A percentile compares a stretch with the other conserved stretches of the same genome.
These are phyloP conservation scores for Synaphobranchus kaupii DNA, from an alignment of 2,797 vertebrate genomes.

Conservation along the genomic window DNA sequence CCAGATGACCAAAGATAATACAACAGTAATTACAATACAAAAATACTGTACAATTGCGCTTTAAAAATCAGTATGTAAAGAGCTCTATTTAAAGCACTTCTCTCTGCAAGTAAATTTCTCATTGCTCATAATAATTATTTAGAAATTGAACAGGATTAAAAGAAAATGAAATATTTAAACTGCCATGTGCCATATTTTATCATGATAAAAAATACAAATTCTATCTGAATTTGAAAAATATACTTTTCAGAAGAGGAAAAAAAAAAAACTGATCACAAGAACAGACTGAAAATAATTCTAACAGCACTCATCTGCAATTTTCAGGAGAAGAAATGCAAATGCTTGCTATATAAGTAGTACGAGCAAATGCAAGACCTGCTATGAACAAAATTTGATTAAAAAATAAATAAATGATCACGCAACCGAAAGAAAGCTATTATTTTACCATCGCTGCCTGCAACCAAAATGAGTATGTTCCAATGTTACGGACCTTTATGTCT, in stretches of 20 bases:
- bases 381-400: conserved; percentile 37
- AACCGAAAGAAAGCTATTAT: conserved; percentile 39
- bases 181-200: conserved; percentile 21
- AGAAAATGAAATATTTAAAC: conserved; percentile 29
- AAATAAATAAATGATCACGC: conserved; percentile 54
- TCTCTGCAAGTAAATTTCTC: conserved; percentile 40
- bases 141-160: conserved; percentile 47
- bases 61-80: conserved; percentile 54
- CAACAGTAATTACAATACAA: conserved; percentile 69
- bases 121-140: conserved; percentile 33
- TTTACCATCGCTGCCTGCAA: conserved; percentile 19
- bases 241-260: conserved; percentile 33
- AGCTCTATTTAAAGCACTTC: conserved; percentile 55
- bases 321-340: conserved; percentile 20
- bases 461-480: conserved; percentile 24
- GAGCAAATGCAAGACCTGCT: conserved; percentile 14
- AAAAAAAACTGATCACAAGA: not conserved
- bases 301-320: conserved; percentile 31
- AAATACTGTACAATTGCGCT: conserved; percentile 78
- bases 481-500: conserved; percentile 16
- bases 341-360: conserved; percentile 21
- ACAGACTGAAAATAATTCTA: conserved; percentile 41
- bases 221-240: conserved; percentile 48
- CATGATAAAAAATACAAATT: conserved; percentile 37
- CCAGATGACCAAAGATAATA: conserved; percentile 55